Evolutionary conservation across 2,113 vertebrate species (phyloP).

Genomic region (Pandion haliaetus): DNA sequence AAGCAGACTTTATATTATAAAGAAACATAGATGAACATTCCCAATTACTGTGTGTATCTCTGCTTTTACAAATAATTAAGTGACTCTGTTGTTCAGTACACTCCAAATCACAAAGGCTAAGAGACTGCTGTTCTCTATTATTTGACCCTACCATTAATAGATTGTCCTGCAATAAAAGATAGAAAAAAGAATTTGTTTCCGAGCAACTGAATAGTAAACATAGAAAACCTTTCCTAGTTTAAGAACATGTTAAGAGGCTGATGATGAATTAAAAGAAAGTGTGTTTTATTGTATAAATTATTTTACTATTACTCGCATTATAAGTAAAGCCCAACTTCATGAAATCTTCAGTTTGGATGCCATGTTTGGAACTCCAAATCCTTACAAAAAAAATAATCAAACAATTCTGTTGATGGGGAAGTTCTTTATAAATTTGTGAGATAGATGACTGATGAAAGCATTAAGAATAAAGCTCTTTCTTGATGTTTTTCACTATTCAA

Average conservation of each 20-base stretch:
- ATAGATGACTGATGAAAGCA: neutral
- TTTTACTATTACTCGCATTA: neutral
- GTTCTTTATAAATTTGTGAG: neutral
- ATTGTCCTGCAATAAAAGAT: neutral
- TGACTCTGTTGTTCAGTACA: neutral
- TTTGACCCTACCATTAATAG: neutral
- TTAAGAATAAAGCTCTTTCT: neutral
- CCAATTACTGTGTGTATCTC: neutral
- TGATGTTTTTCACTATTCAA: neutral
- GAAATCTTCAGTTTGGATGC: neutral
- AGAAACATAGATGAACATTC: neutral
- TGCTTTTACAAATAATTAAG: neutral
- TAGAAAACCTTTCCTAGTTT: neutral
- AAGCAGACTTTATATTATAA: neutral
- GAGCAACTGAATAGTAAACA: neutral
- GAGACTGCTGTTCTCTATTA: neutral
- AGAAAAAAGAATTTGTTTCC: neutral
- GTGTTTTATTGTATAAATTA: neutral
- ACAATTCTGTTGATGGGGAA: neutral
- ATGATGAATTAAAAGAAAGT: neutral
- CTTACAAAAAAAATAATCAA: neutral
- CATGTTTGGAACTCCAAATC: neutral
- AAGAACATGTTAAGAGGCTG: neutral
- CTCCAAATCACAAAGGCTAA: slow-evolving; percentile 12
- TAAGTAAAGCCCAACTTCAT: neutral